Evolutionary conservation across 2,797 vertebrate species (phyloP).

Genomic region (Macrochelys suwanniensis): DNA sequence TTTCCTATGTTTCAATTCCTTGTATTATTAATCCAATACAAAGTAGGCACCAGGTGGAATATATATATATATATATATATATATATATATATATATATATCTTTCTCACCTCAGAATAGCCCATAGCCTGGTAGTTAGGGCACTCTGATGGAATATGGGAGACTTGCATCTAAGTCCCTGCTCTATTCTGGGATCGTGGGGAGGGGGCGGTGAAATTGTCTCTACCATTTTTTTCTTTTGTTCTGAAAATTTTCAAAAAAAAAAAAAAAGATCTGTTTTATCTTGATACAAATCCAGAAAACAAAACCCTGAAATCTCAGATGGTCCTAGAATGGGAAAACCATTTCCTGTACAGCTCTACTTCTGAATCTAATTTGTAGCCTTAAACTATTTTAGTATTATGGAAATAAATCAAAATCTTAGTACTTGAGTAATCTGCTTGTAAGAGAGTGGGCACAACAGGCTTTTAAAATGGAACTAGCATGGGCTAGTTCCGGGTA

Average conservation of each 20-base stretch:
- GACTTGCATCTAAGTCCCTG: neutral
- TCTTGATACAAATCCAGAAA: neutral
- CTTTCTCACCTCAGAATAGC: neutral
- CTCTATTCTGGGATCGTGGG: neutral
- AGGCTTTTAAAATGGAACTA: slow-evolving; percentile 40
- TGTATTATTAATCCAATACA: neutral
- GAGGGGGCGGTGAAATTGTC: too few species aligned
- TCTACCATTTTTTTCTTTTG: neutral
- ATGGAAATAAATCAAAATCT: slow-evolving; percentile 52
- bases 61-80: too few species aligned
- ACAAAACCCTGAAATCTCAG: too few species aligned
- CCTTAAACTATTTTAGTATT: slow-evolving; percentile 48
- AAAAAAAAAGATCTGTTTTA: neutral
- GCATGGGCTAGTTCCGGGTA: accelerated
- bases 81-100: too few species aligned
- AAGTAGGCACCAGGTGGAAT: neutral
- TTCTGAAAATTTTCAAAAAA: neutral
- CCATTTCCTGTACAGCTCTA: neutral
- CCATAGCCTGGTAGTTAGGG: neutral
- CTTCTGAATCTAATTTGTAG: neutral
- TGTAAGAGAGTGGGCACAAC: slow-evolving; percentile 54
- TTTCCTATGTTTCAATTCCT: neutral
- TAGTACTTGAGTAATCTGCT: slow-evolving; percentile 43
- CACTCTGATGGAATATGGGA: neutral
- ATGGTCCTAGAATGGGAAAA: neutral